These are phyloP conservation scores for Herpailurus yagouaroundi DNA, from an alignment of 2,113 vertebrate species.

Conservation along the genomic window DNA sequence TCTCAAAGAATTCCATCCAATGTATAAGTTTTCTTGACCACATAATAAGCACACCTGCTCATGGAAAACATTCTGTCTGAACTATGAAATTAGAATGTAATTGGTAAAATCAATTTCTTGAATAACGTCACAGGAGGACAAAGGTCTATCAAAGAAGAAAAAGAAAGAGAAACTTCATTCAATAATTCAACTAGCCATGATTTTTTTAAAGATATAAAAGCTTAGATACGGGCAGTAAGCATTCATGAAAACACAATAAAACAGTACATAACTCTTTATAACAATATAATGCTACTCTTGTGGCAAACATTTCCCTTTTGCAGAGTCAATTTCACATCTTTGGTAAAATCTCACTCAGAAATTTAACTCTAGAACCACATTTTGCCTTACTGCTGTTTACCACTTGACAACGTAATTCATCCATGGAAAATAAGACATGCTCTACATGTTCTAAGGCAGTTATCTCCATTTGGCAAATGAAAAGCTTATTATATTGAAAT, in stretches of 20 bases:
- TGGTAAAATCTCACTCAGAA: background rate
- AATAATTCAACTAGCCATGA: background rate
- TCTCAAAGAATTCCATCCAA: background rate
- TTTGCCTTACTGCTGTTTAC: background rate
- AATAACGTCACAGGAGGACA: background rate
- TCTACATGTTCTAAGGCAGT: background rate
- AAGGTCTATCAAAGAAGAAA: background rate
- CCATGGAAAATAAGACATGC: background rate
- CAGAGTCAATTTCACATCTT: background rate
- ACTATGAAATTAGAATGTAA: background rate
- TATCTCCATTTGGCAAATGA: background rate
- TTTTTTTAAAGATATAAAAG: background rate
- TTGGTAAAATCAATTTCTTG: background rate
- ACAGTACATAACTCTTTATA: background rate
- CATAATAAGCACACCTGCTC: background rate
- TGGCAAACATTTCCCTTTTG: background rate
- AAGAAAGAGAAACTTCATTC: background rate
- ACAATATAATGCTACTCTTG: background rate
- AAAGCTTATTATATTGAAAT: background rate
- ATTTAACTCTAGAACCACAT: background rate
- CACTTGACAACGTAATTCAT: background rate
- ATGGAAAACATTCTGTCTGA: background rate
- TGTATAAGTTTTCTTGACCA: background rate
- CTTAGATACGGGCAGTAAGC: background rate
- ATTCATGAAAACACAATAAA: constrained; percentile 7